Evolutionary conservation across 2,797 vertebrate species (phyloP), one percentile per base, ranked within the genome.

Genomic region (Lepilemur ruficaudatus): DNA sequence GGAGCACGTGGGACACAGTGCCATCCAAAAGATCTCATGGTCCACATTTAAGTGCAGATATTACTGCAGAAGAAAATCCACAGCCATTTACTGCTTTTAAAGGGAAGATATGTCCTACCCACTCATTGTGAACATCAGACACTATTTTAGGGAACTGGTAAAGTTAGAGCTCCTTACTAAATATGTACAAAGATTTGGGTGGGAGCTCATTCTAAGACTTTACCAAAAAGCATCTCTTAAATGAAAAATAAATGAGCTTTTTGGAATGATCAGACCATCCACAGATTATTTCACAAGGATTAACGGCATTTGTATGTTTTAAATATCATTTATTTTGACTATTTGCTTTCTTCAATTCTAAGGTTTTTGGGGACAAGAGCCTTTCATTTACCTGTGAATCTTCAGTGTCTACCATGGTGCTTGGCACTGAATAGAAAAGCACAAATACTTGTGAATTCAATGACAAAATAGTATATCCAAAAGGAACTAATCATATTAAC

Each of bases 141-240:
- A 69, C 65, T 80, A 95, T 86, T 93, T 91, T 84, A 84, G 67
- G 69, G 59, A 97, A 93, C 35, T 20, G 32, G 76, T 55, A 46
- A 67, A 76, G 55, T 86, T 73, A 93, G 7, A 69, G 55, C 30
- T 78, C 46, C 61, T 46, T 50, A 22, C 57, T 88, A 63, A 84
- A 63, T 69, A 95, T 13, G 85, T 32, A 61, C 20, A 75, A 65
- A 93, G 69, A 95, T 57, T 59, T 1, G 18, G 18, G 32, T 92
- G 38, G 91, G 38, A n/a, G 20, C 13, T 38, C 22, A 52, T 79
- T 80, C 9, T 61, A 63, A 57, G n/a, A 41, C 7, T 86, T 88
- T 80, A 61, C 25, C 28, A 4, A 13, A 65, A 83, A 95, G 28
- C n/a, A 50, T 48, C 72, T 92, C 43, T 94, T 73, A 41, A 69